Evolutionary conservation across 2,888 invertebrate genomes (phyloP), one percentile per base, ranked within the genome.

Genomic region (Drosophila mettleri): DNA sequence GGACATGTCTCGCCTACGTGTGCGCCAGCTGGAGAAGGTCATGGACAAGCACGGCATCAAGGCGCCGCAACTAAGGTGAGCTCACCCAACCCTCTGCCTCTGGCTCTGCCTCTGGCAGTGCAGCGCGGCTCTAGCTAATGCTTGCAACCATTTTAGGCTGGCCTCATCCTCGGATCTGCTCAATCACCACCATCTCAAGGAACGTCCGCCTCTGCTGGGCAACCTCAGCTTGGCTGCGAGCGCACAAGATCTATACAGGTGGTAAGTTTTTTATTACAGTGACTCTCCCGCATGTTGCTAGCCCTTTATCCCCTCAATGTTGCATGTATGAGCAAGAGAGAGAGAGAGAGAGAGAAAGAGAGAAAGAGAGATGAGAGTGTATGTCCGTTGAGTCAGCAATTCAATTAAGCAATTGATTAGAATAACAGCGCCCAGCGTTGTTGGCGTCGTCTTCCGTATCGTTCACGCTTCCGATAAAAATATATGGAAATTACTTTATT

Each of bases 11-110:
- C 94, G 95, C 82, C 93, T 97, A 86, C 94, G 97, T 88, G 96
- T 97, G 84, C 95, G 96, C 66, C 97, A 97, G 91, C 93, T 98
- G 87, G 97, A 98, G 89, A 96, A 96, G 91, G 95, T 96, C 90
- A 94, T 97, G 93, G 96, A 96, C 92, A 94, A 95, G 68, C 95
- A 96, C 92, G 97, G 97, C 80, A 95, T 97, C 90, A 95, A 95
- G 89, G 95, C 96, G 74, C 95, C 95, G 74, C 95, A 95, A 84
- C 94, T 95, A 88, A 94, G 94, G 94, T 94, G 55, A 46, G 69
- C 38, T 12, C 9, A 5, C 48, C 22, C 27, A 3, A 7, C 29
- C 29, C 5, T 2, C 29, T 29, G 6, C 7, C 29, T 29, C n/a
- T n/a, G n/a, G n/a, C n/a, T n/a, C n/a, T n/a, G n/a, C n/a, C n/a